phyloP scores from a whole-genome alignment of 2,888 invertebrate genomes.

The Melinaea menophilus region DNA sequence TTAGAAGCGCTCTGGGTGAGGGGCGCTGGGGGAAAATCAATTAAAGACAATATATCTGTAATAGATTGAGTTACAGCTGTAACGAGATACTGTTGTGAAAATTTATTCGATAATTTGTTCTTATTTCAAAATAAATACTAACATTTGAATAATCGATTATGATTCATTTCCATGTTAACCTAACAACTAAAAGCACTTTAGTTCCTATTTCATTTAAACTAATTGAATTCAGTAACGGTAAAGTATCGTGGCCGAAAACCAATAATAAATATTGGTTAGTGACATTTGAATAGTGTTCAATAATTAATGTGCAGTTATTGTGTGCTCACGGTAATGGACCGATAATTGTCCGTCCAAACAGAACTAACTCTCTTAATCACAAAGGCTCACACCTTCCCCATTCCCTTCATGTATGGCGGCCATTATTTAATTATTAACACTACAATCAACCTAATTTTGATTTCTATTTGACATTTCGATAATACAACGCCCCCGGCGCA shows the following conservation, averaged over 20 bases:
- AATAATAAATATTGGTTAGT: constrained; percentile 44
- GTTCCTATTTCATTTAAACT: constrained; percentile 29
- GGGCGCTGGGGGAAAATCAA: constrained; percentile 67
- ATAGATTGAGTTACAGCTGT: constrained; percentile 52
- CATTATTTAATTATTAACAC: constrained; percentile 77
- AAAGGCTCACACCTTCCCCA: constrained; percentile 66
- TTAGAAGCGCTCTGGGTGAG: constrained; percentile 55
- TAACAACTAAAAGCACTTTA: constrained; percentile 14
- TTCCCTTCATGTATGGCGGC: constrained; percentile 38
- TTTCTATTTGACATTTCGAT: constrained; percentile 77
- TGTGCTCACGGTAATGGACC: constrained; percentile 71
- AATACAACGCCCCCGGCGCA: constrained; percentile 65
- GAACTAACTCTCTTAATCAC: constrained; percentile 76
- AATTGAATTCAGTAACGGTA: constrained; percentile 36
- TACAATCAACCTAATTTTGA: constrained; percentile 78
- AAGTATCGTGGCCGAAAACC: constrained; percentile 34
- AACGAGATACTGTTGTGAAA: constrained; percentile 52
- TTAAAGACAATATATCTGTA: constrained; percentile 64
- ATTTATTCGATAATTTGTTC: neutral
- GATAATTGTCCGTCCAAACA: constrained; percentile 75
- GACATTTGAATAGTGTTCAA: constrained; percentile 58
- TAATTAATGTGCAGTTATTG: constrained; percentile 67
- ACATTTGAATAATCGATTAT: no score
- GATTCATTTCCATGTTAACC: neutral
- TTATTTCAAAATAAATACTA: neutral